Evolutionary conservation across 2,797 vertebrate genomes (phyloP).

Genomic region (Molossus molossus): DNA sequence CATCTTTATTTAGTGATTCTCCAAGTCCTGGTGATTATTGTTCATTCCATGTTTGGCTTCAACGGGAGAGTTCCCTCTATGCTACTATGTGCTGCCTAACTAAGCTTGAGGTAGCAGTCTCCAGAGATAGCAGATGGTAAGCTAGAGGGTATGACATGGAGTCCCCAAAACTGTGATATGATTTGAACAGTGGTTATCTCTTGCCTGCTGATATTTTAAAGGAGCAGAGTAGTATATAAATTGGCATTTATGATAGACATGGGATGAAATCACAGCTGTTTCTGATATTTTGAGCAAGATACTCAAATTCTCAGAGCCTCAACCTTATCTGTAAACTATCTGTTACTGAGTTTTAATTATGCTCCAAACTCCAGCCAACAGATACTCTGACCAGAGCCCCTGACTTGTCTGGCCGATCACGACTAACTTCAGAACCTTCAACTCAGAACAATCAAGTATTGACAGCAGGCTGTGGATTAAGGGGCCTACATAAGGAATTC

Average conservation of each 20-base stretch:
- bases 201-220: conserved; percentile 71
- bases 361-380: conserved; percentile 38
- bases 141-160: not conserved
- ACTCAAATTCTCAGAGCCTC: conserved; percentile 45
- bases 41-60: conserved; percentile 8
- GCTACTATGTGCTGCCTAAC: not conserved
- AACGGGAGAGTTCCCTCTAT: not conserved
- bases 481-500: not conserved
- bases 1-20: conserved; percentile 56
- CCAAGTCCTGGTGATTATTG: conserved; percentile 41
- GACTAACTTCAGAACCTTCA: conserved; percentile 25
- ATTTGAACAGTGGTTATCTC: conserved; percentile 40
- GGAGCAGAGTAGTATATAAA: conserved; percentile 40
- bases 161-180: conserved; percentile 38
- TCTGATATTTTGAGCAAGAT: conserved; percentile 70
- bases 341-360: conserved; percentile 59
- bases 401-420: not conserved
- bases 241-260: conserved; percentile 50
- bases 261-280: conserved; percentile 58
- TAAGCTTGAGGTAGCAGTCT: not conserved
- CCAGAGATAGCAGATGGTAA: conserved; percentile 31
- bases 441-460: not conserved
- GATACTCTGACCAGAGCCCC: conserved; percentile 30
- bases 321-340: conserved; percentile 67
- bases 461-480: conserved; percentile 38